These are phyloP conservation scores for Esperia sulphurella DNA, from an alignment of 2,888 invertebrate species.

Conservation along the genomic window DNA sequence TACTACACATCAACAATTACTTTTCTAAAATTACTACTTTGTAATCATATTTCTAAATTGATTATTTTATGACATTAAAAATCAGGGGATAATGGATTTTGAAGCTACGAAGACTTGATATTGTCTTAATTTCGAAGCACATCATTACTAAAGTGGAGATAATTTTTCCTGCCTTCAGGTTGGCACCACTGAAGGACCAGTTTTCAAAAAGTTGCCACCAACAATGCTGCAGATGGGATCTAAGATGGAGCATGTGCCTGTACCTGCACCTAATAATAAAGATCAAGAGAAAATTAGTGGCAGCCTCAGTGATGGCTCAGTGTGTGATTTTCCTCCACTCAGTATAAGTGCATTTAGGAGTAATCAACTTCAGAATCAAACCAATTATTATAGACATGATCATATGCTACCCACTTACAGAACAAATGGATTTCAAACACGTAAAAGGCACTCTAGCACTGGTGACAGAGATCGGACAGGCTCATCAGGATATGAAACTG, in stretches of 20 bases:
- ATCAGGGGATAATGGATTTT: constrained; percentile 66
- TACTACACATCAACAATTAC: too few relatives aligned
- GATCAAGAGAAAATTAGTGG: constrained; percentile 42
- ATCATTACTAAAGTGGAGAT: constrained; percentile 78
- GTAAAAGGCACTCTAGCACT: constrained; percentile 50
- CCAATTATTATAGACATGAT: constrained; percentile 36
- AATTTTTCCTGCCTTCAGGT: constrained; percentile 80
- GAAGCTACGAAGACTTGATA: constrained; percentile 72
- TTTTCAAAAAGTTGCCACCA: constrained; percentile 71
- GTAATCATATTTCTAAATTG: constrained; percentile 9
- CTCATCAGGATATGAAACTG: constrained; percentile 59
- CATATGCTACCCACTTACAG: constrained; percentile 34
- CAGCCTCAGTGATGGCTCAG: constrained; percentile 66
- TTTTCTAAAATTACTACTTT: constrained; percentile 6
- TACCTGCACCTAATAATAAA: constrained; percentile 45
- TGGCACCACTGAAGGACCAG: constrained; percentile 78
- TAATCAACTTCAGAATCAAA: constrained; percentile 41
- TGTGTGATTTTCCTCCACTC: constrained; percentile 51
- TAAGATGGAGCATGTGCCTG: constrained; percentile 51
- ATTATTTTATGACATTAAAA: constrained; percentile 32
- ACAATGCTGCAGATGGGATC: constrained; percentile 64
- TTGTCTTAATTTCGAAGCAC: constrained; percentile 67
- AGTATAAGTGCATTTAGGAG: constrained; percentile 43
- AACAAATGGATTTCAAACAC: constrained; percentile 30
- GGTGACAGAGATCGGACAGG: constrained; percentile 56